Base-by-base conservation (phyloP, 1,140 invertebrate genomes). In the Micrasema minimum region DNA sequence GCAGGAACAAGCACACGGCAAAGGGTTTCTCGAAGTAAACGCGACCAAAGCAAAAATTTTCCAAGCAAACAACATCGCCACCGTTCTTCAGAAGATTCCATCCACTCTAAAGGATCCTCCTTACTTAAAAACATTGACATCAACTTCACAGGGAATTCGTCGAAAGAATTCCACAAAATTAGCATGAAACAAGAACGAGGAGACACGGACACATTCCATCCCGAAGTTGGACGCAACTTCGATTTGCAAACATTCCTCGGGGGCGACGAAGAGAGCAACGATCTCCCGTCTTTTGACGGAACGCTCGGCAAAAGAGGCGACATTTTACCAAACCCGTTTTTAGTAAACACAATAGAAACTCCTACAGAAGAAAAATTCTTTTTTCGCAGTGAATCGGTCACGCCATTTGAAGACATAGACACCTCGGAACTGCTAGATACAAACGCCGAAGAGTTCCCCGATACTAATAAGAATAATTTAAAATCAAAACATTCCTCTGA, bases 181-280 rank as follows among this genome's bases (percentile, higher is more conserved):
- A 55, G 31, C 7, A 35, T 55, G 6, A 55, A 55, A 35, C 51
- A 35, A 55, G 51, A 55, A 35, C 26, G 2, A 55, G n/a, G 26
- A 26, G n/a, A 26, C 26, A 31, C 14, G 10, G 26, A 55, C 26
- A 31, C 22, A n/a, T 55, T 55, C 9, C 23, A 26, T 26, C n/a
- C 51, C 14, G 23, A 35, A 9, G 51, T 26, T 7, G 51, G 31
- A 14, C 23, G n/a, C 7, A 31, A 31, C 14, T 55, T 55, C 26
- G 26, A 31, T 55, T 55, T 55, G 14, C 23, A 55, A 31, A 55
- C 22, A 20, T 55, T 55, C 26, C 51, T 55, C 22, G 23, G 14
- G 14, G 51, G 26, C 11, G 26, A 37, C 14, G 51, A 55, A 55
- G 51, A 55, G 14, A 55, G n/a, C 26, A 55, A 35, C 26, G 51